Conservation (phyloP, 2,888 invertebrate genomes). For the Carcina quercana region DNA sequence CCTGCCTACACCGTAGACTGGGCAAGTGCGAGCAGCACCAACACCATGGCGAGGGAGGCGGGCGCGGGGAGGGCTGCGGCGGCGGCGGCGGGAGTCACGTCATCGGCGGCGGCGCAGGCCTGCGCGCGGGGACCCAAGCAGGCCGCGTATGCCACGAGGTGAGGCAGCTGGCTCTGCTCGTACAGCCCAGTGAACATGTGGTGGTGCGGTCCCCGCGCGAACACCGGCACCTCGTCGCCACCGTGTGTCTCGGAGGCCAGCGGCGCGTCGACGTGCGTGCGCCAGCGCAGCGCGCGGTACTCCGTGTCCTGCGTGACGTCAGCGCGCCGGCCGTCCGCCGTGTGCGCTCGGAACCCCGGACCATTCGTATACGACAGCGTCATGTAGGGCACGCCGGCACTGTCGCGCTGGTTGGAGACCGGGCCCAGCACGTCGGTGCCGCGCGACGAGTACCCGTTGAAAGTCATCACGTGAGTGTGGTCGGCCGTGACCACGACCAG, state of each 20-base stretch:
- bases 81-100: neutral
- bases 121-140: constrained; percentile 76
- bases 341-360: constrained; percentile 70
- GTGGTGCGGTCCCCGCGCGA: constrained; percentile 81
- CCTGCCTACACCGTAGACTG: no score
- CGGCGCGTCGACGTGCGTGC: constrained; percentile 62
- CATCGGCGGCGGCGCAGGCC: constrained; percentile 29
- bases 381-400: constrained; percentile 64
- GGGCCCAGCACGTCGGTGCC: constrained; percentile 78
- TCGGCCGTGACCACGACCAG: constrained; percentile 82
- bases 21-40: no score
- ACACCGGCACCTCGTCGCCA: constrained; percentile 86
- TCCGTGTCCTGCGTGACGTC: neutral
- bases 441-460: constrained; percentile 77
- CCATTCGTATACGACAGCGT: constrained; percentile 77
- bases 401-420: constrained; percentile 34
- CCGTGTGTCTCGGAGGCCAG: constrained; percentile 79
- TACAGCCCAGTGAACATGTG: constrained; percentile 83
- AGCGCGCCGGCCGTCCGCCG: constrained; percentile 18
- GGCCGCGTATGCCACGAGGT: constrained; percentile 81
- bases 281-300: neutral
- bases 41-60: no score
- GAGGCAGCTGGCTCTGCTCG: constrained; percentile 85
- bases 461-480: constrained; percentile 79
- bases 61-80: no score